Conservation (phyloP, 2,888 invertebrate species). For the Dilophus febrilis region DNA sequence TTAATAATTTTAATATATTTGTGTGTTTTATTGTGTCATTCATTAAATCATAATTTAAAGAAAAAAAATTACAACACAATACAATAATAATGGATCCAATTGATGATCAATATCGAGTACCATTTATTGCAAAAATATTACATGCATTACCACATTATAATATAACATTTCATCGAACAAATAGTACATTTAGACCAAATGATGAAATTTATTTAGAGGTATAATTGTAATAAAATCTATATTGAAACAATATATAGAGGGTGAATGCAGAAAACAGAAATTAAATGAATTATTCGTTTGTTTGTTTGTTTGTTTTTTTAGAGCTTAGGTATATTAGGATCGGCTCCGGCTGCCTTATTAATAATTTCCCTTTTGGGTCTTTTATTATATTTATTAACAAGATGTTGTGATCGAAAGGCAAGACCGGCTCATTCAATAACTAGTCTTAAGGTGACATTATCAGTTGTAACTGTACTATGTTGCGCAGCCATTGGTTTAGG, state of each 20-base stretch:
- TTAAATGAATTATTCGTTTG: conserved; percentile 8
- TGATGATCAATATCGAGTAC: conserved; percentile 65
- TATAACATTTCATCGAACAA: conserved; percentile 75
- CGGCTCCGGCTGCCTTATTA: conserved; percentile 85
- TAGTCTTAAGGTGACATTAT: conserved; percentile 64
- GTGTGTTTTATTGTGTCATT: too few relatives aligned
- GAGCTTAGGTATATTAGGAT: conserved; percentile 85
- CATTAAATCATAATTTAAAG: too few relatives aligned
- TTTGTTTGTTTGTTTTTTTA: conserved; percentile 29
- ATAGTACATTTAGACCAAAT: conserved; percentile 79
- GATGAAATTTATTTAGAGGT: conserved; percentile 85
- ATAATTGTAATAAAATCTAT: too few relatives aligned
- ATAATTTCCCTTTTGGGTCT: conserved; percentile 78
- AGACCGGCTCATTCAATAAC: conserved; percentile 76
- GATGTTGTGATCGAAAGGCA: conserved; percentile 90
- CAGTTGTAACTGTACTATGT: conserved; percentile 69
- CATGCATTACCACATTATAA: conserved; percentile 85
- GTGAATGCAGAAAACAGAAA: too few relatives aligned
- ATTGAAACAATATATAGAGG: too few relatives aligned
- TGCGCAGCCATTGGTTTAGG: conserved; percentile 80
- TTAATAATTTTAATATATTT: too few relatives aligned
- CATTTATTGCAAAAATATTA: conserved; percentile 70
- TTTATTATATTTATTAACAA: conserved; percentile 79
- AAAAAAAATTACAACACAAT: too few relatives aligned
- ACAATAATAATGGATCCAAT: too few relatives aligned